A percentile compares a stretch with the other conserved stretches of the same genome.
Conservation (phyloP, 2,113 vertebrate species). For the Beaufortia kweichowensis region DNA sequence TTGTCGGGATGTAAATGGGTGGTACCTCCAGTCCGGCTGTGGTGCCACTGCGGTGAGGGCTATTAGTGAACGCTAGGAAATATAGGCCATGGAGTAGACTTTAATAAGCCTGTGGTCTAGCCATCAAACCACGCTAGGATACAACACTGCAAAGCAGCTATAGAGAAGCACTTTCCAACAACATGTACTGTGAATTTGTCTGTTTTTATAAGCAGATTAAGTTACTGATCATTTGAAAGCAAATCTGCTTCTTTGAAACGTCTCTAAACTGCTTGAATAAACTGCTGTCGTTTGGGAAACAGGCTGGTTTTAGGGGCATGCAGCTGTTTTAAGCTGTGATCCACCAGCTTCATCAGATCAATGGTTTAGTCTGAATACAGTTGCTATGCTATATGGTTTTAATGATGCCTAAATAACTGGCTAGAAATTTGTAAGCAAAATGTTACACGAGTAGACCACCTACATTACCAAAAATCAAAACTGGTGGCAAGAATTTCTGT, state of each 20-base stretch:
- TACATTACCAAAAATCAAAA: too few species aligned
- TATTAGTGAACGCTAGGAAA: slow-evolving; percentile 13
- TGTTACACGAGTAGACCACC: too few species aligned
- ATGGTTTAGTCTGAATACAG: too few species aligned
- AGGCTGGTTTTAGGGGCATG: too few species aligned
- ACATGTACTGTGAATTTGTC: not conserved
- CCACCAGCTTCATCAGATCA: too few species aligned
- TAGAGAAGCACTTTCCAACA: not conserved
- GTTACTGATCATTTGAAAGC: not conserved
- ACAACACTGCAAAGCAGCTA: not conserved
- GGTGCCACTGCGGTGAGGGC: not conserved
- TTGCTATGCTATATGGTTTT: not conserved
- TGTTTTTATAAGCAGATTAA: not conserved
- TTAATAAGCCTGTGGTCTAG: slow-evolving; percentile 20
- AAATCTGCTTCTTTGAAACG: too few species aligned
- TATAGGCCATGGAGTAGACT: not conserved
- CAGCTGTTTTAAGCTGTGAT: too few species aligned
- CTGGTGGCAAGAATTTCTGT: too few species aligned
- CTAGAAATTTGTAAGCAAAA: too few species aligned
- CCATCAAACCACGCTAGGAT: slow-evolving; percentile 2
- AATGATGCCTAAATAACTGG: not conserved
- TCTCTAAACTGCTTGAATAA: too few species aligned
- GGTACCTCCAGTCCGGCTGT: slow-evolving; percentile 10
- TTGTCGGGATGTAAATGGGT: slow-evolving; percentile 10
- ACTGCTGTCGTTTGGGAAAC: too few species aligned